These are phyloP conservation scores for Dissostichus mawsoni DNA, from an alignment of 2,113 vertebrate species.

Conservation along the genomic window DNA sequence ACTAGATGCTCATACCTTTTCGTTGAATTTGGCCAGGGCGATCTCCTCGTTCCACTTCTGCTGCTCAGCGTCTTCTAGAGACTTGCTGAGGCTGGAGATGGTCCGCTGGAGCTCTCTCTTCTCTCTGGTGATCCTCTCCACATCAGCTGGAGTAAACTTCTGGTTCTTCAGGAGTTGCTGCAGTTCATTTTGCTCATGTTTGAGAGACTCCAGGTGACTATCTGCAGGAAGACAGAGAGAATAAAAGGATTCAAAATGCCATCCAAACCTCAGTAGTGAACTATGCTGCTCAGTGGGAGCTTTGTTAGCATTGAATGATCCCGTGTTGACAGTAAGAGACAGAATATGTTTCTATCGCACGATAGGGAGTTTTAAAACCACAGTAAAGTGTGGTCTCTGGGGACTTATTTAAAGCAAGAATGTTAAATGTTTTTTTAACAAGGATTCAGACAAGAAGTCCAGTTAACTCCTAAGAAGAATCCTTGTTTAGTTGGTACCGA, in stretches of 20 bases:
- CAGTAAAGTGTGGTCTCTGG: background rate
- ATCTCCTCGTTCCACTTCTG: conserved; percentile 95
- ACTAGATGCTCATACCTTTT: conserved; percentile 82
- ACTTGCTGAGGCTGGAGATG: conserved; percentile 87
- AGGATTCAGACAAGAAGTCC: background rate
- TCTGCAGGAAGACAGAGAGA: conserved; percentile 72
- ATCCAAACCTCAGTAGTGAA: background rate
- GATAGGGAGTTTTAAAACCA: background rate
- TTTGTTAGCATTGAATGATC: background rate
- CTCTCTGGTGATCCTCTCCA: conserved; percentile 95
- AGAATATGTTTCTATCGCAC: background rate
- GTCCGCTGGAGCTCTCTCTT: conserved; percentile 92
- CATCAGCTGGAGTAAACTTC: conserved; percentile 93
- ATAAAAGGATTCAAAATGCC: background rate
- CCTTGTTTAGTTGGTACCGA: background rate
- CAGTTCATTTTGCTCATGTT: conserved; percentile 88
- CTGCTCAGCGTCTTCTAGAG: conserved; percentile 89
- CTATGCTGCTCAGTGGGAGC: background rate
- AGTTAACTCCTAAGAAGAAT: background rate
- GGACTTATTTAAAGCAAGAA: background rate
- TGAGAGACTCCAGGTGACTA: conserved; percentile 87
- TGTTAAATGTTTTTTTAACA: background rate
- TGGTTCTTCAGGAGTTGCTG: conserved; percentile 90
- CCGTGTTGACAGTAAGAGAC: background rate
- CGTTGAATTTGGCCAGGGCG: conserved; percentile 90